Base-by-base conservation (phyloP, 2,888 invertebrate genomes). In the Hypselothyrea guttata region DNA sequence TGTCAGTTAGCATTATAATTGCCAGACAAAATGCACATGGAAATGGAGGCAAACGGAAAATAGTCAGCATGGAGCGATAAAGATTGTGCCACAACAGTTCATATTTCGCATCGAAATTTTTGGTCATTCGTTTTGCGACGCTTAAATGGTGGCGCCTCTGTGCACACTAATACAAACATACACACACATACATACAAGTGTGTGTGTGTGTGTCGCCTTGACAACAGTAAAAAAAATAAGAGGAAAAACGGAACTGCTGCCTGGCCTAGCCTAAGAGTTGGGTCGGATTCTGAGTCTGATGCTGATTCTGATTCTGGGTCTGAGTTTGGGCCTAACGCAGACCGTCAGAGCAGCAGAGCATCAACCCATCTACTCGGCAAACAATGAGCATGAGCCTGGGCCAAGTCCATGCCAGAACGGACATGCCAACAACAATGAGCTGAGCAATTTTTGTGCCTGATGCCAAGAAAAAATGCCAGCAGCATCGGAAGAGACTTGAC, bases 401-500 rank as follows among this genome's bases (percentile, higher is more conserved):
- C 77, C 71, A 67, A 76, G 71, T 74, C 69, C 71, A 65, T 84
- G 84, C 81, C 84, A 82, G 66, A 82, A 82, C 84, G 81, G 84
- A 82, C 81, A 84, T 76, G 76, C 78, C 84, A 81, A 78, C 72
- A 72, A 74, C 73, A 67, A 65, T 61, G 55, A 42, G 55, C 31
- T 37, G 59, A 44, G 65, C 76, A 64, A 38, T 66, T 67, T 53
- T 47, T 57, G 49, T 71, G 42, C 48, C 52, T 42, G 66, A 52
- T 67, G 73, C 65, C 73, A 84, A 71, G 63, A 38, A 38, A 30
- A 37, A 45, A 52, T 57, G 52, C 48, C 69, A 62, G 52, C 64
- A 79, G 51, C 64, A 34, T 5, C 84, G 85, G 85, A 85, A 85
- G 85, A 66, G 72, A 73, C 81, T 82, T 85, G 82, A 82, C 82